These are phyloP conservation scores for Lasaia peninsularis DNA, from an alignment of 1,140 invertebrate genomes.

Conservation along the genomic window DNA sequence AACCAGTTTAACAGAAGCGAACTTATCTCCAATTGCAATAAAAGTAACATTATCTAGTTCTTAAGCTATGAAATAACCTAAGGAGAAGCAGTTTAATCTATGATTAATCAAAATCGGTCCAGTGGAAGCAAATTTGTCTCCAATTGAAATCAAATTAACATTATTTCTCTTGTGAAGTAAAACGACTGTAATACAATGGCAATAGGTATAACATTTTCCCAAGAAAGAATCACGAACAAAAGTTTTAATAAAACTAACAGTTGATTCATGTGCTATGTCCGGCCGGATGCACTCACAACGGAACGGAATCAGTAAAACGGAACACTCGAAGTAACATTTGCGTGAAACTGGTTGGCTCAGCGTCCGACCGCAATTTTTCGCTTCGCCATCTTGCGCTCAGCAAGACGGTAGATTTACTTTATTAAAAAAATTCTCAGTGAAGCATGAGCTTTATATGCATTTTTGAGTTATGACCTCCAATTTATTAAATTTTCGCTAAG, in stretches of 20 bases:
- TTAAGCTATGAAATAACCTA: too few relatives aligned
- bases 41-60: too few relatives aligned
- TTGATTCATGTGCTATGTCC: slow-evolving; percentile 11
- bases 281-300: slow-evolving; percentile 8
- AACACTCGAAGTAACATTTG: slow-evolving; percentile 16
- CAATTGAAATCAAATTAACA: too few relatives aligned
- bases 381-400: slow-evolving; percentile 16
- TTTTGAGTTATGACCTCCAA: not conserved
- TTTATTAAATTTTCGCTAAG: not conserved
- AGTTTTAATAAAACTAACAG: slow-evolving; percentile 11
- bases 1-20: too few relatives aligned
- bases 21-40: too few relatives aligned
- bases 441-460: not conserved
- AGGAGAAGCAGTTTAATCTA: too few relatives aligned
- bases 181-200: not conserved
- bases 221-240: slow-evolving; percentile 6
- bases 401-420: slow-evolving; percentile 16
- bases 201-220: not conserved
- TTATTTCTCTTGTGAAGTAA: too few relatives aligned
- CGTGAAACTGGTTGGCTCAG: slow-evolving; percentile 17
- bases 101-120: too few relatives aligned
- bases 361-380: slow-evolving; percentile 18
- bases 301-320: slow-evolving; percentile 14
- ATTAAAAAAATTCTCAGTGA: slow-evolving; percentile 14
- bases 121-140: too few relatives aligned